Evolutionary conservation across 2,888 invertebrate species (phyloP), one percentile per base, ranked within the genome.

Genomic region (Lasioglossum calceatum): DNA sequence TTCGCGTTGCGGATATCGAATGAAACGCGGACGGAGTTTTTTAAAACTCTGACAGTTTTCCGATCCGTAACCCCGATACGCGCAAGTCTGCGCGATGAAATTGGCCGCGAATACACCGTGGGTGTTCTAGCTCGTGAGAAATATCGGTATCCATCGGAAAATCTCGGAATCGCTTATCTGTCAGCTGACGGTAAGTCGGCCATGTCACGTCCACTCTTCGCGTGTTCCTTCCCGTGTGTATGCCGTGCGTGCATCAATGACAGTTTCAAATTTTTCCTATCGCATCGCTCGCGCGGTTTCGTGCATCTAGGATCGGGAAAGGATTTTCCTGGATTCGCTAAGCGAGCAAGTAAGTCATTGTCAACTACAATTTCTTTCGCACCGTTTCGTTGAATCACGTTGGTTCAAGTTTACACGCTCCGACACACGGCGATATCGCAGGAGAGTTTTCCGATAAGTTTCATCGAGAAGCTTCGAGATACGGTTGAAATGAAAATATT

Each of bases 141-240:
- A 72, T 76, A 82, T 74, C 50, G 27, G 47, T 32, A 10, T 42
- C 39, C 27, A 58, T 86, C n/a, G 74, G 74, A 4, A 67, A 75
- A 83, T 87, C 81, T 81, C 73, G 72, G 64, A 74, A 84, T 87
- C 81, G 72, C 19, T 87, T 84, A 81, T 87, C 87, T 79, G 81
- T 87, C 87, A 87, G 87, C 87, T 87, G 87, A 84, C 64, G 79
- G 67, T 27, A 74, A 81, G 87, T 84, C 87, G 77, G 87, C 87
- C 87, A 87, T 87, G 87, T 84, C 87, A 80, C 61, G 77, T 80
- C 50, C 71, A 64, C n/a, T 64, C 42, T 10, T 42, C 54, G 44
- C 54, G 67, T 80, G 50, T 19, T 79, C 64, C 4, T 81, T 77
- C 64, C 71, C 72, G 75, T 54, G 61, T 67, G 58, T 27, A 23